Base-by-base conservation (phyloP, 2,888 invertebrate genomes). In the Galeruca laticollis region DNA sequence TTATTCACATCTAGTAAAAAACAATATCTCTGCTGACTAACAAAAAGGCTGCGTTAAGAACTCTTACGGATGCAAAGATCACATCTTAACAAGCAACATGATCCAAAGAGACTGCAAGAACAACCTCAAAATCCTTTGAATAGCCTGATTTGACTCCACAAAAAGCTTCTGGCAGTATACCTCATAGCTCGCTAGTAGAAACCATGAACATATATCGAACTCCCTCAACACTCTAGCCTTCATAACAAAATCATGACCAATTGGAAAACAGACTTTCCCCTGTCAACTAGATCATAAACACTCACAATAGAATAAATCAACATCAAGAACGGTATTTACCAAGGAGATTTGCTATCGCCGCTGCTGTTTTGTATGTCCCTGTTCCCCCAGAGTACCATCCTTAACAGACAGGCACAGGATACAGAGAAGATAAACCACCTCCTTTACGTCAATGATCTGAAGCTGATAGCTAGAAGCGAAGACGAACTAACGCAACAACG, bases 161-260 rank as follows among this genome's bases (percentile, higher is more conserved):
- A 5, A 59, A 59, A 21, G 59, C 26, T 33, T 59, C 31, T 33
- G 59, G 31, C 15, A 59, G 18, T 33, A 35, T 31, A 35, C 59
- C 59, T 15, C 59, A 59, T n/a, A 59, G 59, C 26, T 59, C 31
- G 59, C 18, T n/a, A n/a, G n/a, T 37, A 43, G 60, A 60, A 60
- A 37, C 60, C 10, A 26, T 57, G 33, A 57, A 33, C 15, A 57
- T 57, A 33, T 57, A 57, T n/a, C 31, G 31, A 33, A 57, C 35
- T 4, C 5, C 31, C 5, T 33, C 13, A 31, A 26, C 9, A 57
- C n/a, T n/a, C n/a, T n/a, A n/a, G n/a, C n/a, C n/a, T n/a, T n/a
- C n/a, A n/a, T n/a, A n/a, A n/a, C n/a, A n/a, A n/a, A n/a, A n/a
- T n/a, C n/a, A n/a, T n/a, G n/a, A n/a, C n/a, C n/a, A n/a, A n/a